Base-by-base conservation (phyloP, 1,140 invertebrate species). In the Ceratosolen solmsi region DNA sequence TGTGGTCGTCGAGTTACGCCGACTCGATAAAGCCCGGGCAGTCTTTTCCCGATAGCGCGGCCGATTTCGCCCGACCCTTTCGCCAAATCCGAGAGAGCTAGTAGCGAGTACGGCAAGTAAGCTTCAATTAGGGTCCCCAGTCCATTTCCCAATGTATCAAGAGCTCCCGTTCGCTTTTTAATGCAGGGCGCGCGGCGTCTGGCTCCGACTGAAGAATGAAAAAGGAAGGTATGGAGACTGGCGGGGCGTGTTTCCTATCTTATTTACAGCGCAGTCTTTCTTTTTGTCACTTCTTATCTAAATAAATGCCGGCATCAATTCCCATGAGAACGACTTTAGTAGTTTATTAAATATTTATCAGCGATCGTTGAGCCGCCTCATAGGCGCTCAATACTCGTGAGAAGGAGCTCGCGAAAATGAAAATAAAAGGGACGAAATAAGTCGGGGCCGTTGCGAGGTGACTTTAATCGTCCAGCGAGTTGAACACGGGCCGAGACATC, bases 281-380 rank as follows among this genome's bases (percentile, higher is more conserved):
- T 79, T 79, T 79, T 71, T 79, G 68, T 68, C 78, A 79, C 78
- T 79, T 60, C 78, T 79, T 79, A 72, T 72, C 78, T 41, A 72
- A 79, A 51, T 60, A 60, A 72, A 79, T 27, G 68, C 63, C 68
- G 51, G 70, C 68, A 79, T 79, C 78, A 79, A 72, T 79, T 79
- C 68, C 68, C 78, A 33, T 72, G 70, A 80, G 56, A 41, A 73
- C 70, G 72, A 38, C 71, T 73, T 80, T 73, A 73, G 68, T 63
- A 51, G 38, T 73, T 80, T 80, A 80, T 80, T 80, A 80, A 72
- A 80, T 73, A 80, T 80, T 80, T 63, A 80, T 80, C 70, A 54
- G 33, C 65, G n/a, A 71, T 79, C 68, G 68, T 33, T 20, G 49
- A 68, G 51, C 51, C 9, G 25, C 9, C 60, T n/a, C 49, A 30